These are phyloP conservation scores for Marronus borbonicus DNA, from an alignment of 2,888 invertebrate species.

Conservation along the genomic window DNA sequence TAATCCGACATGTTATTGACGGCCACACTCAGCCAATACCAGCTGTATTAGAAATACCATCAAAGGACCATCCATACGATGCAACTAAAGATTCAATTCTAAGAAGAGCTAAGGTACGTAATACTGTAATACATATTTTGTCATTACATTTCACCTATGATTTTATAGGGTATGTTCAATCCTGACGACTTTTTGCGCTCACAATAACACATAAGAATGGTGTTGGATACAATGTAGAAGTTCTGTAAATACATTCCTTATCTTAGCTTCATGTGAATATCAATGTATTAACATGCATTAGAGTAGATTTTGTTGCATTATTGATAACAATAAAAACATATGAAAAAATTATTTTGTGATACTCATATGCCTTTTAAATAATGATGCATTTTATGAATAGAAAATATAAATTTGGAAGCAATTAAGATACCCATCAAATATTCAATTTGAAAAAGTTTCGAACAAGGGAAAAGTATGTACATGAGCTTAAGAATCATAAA, in stretches of 20 bases:
- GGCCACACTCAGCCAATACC: constrained; percentile 94
- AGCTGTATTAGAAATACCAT: constrained; percentile 97
- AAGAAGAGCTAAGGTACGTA: constrained; percentile 89
- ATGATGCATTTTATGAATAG: too few species aligned
- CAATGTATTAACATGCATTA: constrained; percentile 12
- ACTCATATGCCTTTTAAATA: too few species aligned
- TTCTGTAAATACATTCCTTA: constrained; percentile 44
- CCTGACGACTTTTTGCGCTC: constrained; percentile 71
- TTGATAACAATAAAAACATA: constrained; percentile 21
- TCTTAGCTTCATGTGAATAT: constrained; percentile 30
- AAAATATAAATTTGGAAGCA: too few species aligned
- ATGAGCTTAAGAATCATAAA: too few species aligned
- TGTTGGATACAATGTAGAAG: constrained; percentile 26
- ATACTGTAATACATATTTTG: not conserved
- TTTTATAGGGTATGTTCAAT: constrained; percentile 73
- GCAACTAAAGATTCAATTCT: constrained; percentile 98
- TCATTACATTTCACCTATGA: constrained; percentile 36
- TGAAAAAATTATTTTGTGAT: not conserved
- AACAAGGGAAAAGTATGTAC: too few species aligned
- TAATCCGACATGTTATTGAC: constrained; percentile 97
- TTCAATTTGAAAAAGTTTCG: too few species aligned
- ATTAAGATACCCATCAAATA: too few species aligned
- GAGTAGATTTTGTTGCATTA: constrained; percentile 2
- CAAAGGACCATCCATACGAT: constrained; percentile 97
- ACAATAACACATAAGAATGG: constrained; percentile 5